Percentiles rank a stretch among this genome's conserved stretches.
Conservation (phyloP, 2,113 vertebrate species). For the Ramphastos sulfuratus region DNA sequence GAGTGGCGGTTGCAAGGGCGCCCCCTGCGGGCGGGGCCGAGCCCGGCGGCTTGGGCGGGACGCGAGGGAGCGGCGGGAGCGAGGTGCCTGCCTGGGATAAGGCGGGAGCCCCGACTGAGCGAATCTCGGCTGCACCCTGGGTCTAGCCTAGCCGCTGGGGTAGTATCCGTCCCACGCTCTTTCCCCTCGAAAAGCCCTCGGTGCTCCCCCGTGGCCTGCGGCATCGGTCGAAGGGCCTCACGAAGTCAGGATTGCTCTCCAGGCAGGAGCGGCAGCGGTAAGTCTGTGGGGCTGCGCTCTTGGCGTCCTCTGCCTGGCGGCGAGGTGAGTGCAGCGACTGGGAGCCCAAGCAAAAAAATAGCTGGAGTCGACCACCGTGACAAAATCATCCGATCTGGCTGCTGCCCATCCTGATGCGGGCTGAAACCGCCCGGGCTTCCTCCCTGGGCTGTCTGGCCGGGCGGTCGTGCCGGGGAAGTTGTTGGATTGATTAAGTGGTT, state of each 20-base stretch:
- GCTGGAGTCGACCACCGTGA: neutral
- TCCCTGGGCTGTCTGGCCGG: neutral
- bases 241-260: rapidly evolving
- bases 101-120: neutral
- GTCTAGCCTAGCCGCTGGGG: neutral
- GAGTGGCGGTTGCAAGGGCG: neutral
- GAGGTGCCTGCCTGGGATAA: neutral
- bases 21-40: neutral
- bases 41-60: neutral
- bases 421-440: neutral
- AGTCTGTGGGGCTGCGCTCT: neutral
- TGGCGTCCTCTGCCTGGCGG: neutral
- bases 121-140: neutral
- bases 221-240: neutral
- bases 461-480: neutral
- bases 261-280: neutral
- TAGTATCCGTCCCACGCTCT: neutral
- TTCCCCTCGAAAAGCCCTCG: neutral
- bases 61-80: neutral
- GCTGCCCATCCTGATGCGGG: rapidly evolving
- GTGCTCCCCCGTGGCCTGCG: neutral
- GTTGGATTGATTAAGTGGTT: rapidly evolving
- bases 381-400: rapidly evolving
- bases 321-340: neutral
- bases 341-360: rapidly evolving